phyloP scores from a whole-genome alignment of 2,797 vertebrate genomes.

The Aphelocoma californica region DNA sequence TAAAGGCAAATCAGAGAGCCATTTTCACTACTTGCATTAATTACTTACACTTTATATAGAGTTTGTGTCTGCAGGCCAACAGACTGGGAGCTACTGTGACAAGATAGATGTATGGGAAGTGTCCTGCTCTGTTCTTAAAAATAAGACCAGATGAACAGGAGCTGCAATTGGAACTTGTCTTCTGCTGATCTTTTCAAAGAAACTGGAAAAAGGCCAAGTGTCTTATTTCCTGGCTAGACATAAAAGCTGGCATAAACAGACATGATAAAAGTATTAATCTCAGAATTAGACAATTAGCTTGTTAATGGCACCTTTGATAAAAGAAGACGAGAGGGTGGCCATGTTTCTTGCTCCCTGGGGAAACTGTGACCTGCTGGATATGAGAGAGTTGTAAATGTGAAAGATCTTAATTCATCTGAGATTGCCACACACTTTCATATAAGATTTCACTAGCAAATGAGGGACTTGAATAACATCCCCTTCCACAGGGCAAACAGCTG shows the following conservation, averaged over 20 bases:
- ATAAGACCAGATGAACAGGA: neutral
- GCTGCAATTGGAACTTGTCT: neutral
- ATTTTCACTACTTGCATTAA: neutral
- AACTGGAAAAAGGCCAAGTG: neutral
- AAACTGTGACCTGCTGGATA: neutral
- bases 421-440: neutral
- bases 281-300: neutral
- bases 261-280: neutral
- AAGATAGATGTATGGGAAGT: neutral
- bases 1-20: neutral
- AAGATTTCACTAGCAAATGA: neutral
- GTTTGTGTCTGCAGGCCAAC: neutral
- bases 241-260: neutral
- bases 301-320: neutral
- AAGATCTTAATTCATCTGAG: neutral
- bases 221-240: neutral
- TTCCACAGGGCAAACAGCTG: neutral
- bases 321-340: neutral
- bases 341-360: neutral
- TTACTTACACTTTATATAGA: neutral
- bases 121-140: neutral
- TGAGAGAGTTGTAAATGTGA: neutral
- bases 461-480: neutral
- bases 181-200: neutral
- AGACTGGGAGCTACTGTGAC: neutral